Evolutionary conservation across 2,888 invertebrate genomes (phyloP).

Genomic region (Rosalia funebris): DNA sequence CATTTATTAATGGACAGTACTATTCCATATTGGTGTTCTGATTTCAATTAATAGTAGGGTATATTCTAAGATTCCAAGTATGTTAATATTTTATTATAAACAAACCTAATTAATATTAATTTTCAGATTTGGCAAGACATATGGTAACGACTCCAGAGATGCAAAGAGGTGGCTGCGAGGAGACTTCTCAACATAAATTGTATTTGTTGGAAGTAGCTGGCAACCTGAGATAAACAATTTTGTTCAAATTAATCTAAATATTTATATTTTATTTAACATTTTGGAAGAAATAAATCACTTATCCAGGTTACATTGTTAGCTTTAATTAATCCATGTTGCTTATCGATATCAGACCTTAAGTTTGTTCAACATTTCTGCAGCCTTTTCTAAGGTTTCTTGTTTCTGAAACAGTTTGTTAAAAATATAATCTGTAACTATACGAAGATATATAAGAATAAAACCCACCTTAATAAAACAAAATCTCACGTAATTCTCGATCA

Average conservation of each 20-base stretch:
- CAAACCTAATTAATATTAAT: too few species aligned
- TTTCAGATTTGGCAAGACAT: slow-evolving; percentile 79
- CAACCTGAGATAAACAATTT: not conserved
- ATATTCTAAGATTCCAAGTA: too few species aligned
- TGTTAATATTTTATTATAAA: too few species aligned
- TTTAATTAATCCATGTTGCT: not conserved
- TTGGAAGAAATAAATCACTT: slow-evolving; percentile 12
- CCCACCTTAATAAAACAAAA: slow-evolving; percentile 38
- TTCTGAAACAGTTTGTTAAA: slow-evolving; percentile 74
- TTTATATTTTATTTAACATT: not conserved
- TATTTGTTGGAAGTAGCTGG: not conserved
- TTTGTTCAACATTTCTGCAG: slow-evolving; percentile 72
- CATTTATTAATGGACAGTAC: too few species aligned
- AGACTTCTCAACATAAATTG: slow-evolving; percentile 64
- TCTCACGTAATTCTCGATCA: slow-evolving; percentile 30
- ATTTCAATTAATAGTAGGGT: too few species aligned
- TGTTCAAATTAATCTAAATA: not conserved
- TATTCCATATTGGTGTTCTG: too few species aligned
- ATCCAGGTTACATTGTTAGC: not conserved
- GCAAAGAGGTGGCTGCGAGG: slow-evolving; percentile 79
- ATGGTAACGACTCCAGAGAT: slow-evolving; percentile 77
- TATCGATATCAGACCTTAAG: slow-evolving; percentile 63
- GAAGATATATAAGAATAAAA: not conserved
- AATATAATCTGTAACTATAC: slow-evolving; percentile 8
- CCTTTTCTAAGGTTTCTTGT: slow-evolving; percentile 77